These are phyloP conservation scores for Polydrusus pterygomalis DNA, from an alignment of 2,888 invertebrate species.

Conservation along the genomic window DNA sequence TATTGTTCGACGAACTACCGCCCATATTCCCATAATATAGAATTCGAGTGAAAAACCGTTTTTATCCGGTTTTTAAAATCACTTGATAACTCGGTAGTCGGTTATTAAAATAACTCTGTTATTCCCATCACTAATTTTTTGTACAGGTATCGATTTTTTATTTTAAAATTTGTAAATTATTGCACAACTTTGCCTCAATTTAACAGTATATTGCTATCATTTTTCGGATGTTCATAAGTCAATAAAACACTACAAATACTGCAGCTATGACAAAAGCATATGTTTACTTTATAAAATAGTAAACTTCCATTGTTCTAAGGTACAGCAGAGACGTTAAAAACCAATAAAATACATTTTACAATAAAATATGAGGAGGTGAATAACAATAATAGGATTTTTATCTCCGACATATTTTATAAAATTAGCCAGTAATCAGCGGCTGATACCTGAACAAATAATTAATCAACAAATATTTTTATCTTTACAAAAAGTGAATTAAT, in stretches of 20 bases:
- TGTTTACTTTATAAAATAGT: neutral
- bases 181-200: too few relatives aligned
- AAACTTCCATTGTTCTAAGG: neutral
- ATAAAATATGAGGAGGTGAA: constrained; percentile 6
- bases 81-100: too few relatives aligned
- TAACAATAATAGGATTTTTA: constrained; percentile 19
- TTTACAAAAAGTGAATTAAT: constrained; percentile 10
- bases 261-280: neutral
- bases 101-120: too few relatives aligned
- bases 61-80: too few relatives aligned
- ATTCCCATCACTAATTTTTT: too few relatives aligned
- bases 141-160: too few relatives aligned
- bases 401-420: constrained; percentile 15
- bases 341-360: neutral
- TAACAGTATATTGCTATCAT: neutral
- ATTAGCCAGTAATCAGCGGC: constrained; percentile 17
- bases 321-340: neutral
- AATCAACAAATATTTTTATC: neutral
- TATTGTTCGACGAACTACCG: too few relatives aligned
- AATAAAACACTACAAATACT: neutral
- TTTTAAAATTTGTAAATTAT: too few relatives aligned
- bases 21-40: too few relatives aligned
- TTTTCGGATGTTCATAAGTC: neutral
- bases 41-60: too few relatives aligned
- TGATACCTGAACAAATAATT: constrained; percentile 17